Conservation (phyloP, 2,113 vertebrate genomes). For the Terrapene triunguis region DNA sequence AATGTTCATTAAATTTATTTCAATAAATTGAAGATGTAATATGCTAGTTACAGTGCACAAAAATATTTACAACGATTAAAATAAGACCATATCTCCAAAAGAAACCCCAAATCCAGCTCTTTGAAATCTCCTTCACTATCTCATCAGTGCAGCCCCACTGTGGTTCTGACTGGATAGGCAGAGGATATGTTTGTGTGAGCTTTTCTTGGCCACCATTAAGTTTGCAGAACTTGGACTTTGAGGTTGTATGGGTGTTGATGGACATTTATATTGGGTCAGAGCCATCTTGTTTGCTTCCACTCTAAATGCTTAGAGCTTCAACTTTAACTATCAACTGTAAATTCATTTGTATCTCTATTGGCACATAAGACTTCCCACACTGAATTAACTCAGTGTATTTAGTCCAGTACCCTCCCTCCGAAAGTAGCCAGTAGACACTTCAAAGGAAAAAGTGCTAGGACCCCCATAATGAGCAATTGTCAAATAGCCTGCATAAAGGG, state of each 20-base stretch:
- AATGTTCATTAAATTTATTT: not conserved
- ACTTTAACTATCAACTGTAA: not conserved
- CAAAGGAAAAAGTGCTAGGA: accelerated
- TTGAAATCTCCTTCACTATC: not conserved
- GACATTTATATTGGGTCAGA: not conserved
- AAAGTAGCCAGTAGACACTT: not conserved
- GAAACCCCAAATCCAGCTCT: not conserved
- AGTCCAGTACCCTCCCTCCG: not conserved
- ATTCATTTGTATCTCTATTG: not conserved
- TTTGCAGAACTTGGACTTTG: not conserved
- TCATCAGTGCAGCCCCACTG: not conserved
- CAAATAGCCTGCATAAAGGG: not conserved
- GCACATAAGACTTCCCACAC: not conserved
- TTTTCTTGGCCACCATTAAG: not conserved
- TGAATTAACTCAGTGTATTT: not conserved
- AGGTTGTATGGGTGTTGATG: not conserved
- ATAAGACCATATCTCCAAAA: not conserved
- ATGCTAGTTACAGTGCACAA: not conserved
- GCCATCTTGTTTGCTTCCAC: not conserved
- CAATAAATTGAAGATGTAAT: not conserved
- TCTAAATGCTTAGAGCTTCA: not conserved
- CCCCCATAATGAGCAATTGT: accelerated
- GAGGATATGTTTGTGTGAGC: not conserved
- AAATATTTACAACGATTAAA: not conserved
- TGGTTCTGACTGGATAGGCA: not conserved